phyloP scores from a whole-genome alignment of 2,113 vertebrate species.

The Siniperca chuatsi region DNA sequence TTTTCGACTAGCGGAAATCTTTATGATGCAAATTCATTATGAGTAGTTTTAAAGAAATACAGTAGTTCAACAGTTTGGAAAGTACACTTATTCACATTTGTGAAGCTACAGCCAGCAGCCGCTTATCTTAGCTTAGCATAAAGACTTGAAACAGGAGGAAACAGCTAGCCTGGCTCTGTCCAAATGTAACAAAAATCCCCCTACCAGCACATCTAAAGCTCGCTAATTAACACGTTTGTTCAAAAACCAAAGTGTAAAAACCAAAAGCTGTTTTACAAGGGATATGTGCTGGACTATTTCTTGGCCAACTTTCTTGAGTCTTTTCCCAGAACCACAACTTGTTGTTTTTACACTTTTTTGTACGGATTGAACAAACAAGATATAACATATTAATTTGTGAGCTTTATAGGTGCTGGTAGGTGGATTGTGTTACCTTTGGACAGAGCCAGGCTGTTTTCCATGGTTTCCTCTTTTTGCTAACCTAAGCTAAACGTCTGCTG shows the following conservation, averaged over 20 bases:
- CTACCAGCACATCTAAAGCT: not conserved
- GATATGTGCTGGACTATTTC: too few species aligned
- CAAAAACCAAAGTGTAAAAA: not conserved
- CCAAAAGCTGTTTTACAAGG: not conserved
- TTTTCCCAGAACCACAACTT: too few species aligned
- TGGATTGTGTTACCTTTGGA: too few species aligned
- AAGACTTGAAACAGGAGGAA: too few species aligned
- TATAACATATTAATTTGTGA: not conserved
- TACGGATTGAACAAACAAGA: too few species aligned
- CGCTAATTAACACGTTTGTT: not conserved
- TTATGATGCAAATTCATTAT: not conserved
- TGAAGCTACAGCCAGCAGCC: too few species aligned
- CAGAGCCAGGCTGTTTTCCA: not conserved
- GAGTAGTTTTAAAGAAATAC: not conserved
- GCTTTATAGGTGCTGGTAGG: not conserved
- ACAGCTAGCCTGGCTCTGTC: too few species aligned
- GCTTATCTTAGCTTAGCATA: too few species aligned
- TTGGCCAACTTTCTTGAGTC: too few species aligned
- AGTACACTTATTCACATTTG: not conserved
- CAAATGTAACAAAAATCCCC: not conserved
- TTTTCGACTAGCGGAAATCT: not conserved
- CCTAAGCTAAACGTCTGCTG: not conserved
- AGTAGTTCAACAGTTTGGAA: not conserved
- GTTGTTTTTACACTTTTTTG: too few species aligned
- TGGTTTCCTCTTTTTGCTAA: not conserved